Conservation (phyloP, 1,140 invertebrate species). For the Limonius californicus region DNA sequence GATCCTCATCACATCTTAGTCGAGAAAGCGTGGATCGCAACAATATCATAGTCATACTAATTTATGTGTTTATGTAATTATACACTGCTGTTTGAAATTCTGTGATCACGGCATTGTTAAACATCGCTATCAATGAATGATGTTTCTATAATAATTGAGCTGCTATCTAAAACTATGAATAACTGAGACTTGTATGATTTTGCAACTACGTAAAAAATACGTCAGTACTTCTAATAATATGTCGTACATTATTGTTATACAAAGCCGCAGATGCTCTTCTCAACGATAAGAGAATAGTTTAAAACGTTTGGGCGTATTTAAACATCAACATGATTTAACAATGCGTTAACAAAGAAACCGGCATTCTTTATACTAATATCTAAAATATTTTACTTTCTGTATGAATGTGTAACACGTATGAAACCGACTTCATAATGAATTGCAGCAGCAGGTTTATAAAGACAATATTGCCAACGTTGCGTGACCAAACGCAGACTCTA, state of each 20-base stretch:
- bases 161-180: conserved; percentile 3
- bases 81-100: conserved; percentile 1
- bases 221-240: neutral
- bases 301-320: no score
- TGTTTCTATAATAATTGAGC: neutral
- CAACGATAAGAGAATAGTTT: conserved; percentile 2
- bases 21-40: conserved; percentile 9
- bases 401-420: no score
- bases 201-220: conserved; percentile 5
- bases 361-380: no score
- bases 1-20: conserved; percentile 13
- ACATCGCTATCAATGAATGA: conserved; percentile 5
- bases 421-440: no score
- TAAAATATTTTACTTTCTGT: no score
- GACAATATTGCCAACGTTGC: conserved; percentile 24
- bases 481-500: conserved; percentile 32
- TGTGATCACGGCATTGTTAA: neutral
- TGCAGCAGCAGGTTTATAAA: conserved; percentile 1
- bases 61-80: conserved; percentile 15
- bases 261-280: no score
- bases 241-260: no score
- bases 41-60: conserved; percentile 11
- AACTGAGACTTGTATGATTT: neutral
- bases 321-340: no score
- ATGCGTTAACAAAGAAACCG: no score